These are phyloP conservation scores for Murina feae DNA, from an alignment of 2,113 vertebrate species.

Conservation along the genomic window DNA sequence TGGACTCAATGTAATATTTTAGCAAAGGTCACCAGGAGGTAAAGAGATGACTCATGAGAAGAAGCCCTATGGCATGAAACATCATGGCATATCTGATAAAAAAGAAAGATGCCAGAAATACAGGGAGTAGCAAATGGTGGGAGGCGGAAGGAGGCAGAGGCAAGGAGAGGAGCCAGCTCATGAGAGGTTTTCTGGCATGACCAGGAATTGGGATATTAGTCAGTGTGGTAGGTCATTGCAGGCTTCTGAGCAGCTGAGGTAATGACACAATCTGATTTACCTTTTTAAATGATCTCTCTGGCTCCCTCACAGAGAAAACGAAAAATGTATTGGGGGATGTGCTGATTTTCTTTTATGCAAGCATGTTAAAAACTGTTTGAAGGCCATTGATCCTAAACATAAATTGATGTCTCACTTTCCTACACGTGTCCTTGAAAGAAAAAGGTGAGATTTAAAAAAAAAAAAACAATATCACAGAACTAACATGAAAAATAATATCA, in stretches of 20 bases:
- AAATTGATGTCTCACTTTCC: background rate
- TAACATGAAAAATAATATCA: background rate
- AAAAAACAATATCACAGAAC: background rate
- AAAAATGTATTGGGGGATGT: background rate
- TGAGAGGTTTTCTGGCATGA: background rate
- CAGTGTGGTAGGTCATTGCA: background rate
- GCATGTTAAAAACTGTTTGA: background rate
- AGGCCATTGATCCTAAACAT: background rate
- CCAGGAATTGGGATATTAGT: background rate
- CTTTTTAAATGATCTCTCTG: background rate
- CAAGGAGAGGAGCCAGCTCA: background rate
- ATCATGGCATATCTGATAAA: background rate
- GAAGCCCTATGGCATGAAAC: background rate
- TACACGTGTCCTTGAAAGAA: background rate
- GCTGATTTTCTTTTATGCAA: background rate
- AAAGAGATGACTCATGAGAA: background rate
- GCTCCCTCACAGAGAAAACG: background rate
- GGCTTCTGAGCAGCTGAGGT: background rate
- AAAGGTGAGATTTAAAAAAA: background rate
- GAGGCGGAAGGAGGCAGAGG: fast-evolving
- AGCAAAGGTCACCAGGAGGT: background rate
- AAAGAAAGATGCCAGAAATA: background rate
- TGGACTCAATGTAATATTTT: background rate
- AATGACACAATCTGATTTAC: background rate
- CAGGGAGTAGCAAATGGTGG: fast-evolving